Conservation (phyloP, 2,888 invertebrate species). For the Chironomus tentans region DNA sequence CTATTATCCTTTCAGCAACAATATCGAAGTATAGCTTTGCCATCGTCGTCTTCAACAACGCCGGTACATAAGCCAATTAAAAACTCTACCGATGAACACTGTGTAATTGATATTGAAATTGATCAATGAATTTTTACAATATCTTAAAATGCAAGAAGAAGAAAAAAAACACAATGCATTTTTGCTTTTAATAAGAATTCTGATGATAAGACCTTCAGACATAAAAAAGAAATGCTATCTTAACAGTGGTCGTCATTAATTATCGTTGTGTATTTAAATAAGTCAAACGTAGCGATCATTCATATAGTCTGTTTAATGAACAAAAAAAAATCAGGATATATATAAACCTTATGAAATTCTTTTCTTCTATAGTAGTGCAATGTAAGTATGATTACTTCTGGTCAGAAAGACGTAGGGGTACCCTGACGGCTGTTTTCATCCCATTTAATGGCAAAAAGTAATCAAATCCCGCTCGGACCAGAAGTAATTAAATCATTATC, state of each 20-base stretch:
- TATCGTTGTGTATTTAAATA: slow-evolving; percentile 9
- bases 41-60: slow-evolving; percentile 18
- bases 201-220: neutral
- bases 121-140: slow-evolving; percentile 15
- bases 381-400: neutral
- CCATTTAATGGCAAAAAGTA: too few relatives aligned
- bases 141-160: neutral
- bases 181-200: neutral
- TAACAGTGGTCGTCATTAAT: slow-evolving; percentile 8
- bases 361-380: neutral
- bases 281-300: neutral
- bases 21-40: slow-evolving; percentile 37
- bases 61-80: neutral
- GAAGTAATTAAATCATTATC: neutral
- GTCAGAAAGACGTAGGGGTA: too few relatives aligned
- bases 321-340: too few relatives aligned
- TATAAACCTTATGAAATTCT: neutral
- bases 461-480: too few relatives aligned
- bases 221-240: neutral
- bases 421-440: too few relatives aligned
- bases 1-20: slow-evolving; percentile 56
- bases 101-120: neutral
- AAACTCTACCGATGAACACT: neutral
- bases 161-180: too few relatives aligned
- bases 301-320: neutral